Evolutionary conservation across 2,797 vertebrate genomes (phyloP), one percentile per base, ranked within the genome.

Genomic region (Scolopax bukidnonensis): DNA sequence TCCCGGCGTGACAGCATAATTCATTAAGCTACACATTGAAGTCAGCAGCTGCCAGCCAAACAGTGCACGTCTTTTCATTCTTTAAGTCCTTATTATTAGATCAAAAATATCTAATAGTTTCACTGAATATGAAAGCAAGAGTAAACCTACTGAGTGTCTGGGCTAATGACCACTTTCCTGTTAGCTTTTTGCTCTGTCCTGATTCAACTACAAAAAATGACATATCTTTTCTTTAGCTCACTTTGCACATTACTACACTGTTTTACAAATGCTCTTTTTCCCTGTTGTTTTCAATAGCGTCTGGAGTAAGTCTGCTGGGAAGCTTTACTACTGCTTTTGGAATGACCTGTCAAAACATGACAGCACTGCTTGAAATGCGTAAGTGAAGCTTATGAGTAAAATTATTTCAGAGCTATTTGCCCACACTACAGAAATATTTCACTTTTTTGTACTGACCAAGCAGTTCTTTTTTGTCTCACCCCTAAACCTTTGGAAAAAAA

Each of bases 251-350:
- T 74, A 70, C 40, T 84, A 23, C 2, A 3, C 45, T 36, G 47
- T 60, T 90, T 84, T 82, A 88, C 50, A 85, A 93, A 87, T 21
- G 32, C 25, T 68, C 24, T 0, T 48, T 90, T 77, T 74, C 61
- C 50, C 51, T 86, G 20, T 53, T 84, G 18, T 57, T 92, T 84
- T 67, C 63, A 16, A 65, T 50, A 2, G 1, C 56, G 57, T 86
- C 51, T 84, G 80, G 59, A 93, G 30, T 86, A 91, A 84, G 41
- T 71, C 79, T 90, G 76, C 40, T 80, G 11, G n/a, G 63, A 90
- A 94, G 33, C 48, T 91, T 90, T 88, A 91, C 85, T 68, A 84
- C 28, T 56, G 59, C 67, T 95, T 93, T 87, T 87, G 51, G 83
- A 95, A 89, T 80, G 60, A 79, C 56, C 32, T 68, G 61, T 86